A percentile compares a stretch with the other conserved stretches of the same genome.
Conservation (phyloP, 2,113 vertebrate species). For the Elephantulus edwardii region DNA sequence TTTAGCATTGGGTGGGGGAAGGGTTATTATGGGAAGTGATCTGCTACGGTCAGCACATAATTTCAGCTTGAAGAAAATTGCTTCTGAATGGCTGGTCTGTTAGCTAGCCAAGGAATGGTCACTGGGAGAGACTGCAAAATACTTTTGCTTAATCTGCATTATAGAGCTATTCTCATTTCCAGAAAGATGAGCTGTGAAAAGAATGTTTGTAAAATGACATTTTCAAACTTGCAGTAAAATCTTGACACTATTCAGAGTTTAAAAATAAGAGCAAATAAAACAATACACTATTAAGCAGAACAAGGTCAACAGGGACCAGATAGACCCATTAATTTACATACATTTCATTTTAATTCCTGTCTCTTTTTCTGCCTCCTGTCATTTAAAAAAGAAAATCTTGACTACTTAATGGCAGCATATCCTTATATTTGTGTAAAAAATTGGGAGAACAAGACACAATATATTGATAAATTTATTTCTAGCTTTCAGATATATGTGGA, state of each 20-base stretch:
- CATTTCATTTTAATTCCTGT: neutral
- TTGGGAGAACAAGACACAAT: slow-evolving; percentile 18
- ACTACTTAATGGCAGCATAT: neutral
- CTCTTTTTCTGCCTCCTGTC: neutral
- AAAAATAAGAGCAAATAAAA: slow-evolving; percentile 19
- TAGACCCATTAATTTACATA: neutral
- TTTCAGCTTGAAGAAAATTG: slow-evolving; percentile 88
- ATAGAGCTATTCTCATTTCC: slow-evolving; percentile 76
- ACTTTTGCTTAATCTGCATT: slow-evolving; percentile 82
- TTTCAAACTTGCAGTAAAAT: slow-evolving; percentile 68
- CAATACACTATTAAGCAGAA: neutral
- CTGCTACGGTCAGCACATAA: slow-evolving; percentile 88
- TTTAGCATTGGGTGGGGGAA: slow-evolving; percentile 86
- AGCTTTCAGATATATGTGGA: slow-evolving; percentile 9
- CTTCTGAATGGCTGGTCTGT: slow-evolving; percentile 88
- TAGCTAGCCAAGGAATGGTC: slow-evolving; percentile 84
- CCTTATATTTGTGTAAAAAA: slow-evolving; percentile 30
- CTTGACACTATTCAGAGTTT: slow-evolving; percentile 30
- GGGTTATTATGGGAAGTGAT: slow-evolving; percentile 87
- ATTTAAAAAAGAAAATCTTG: neutral
- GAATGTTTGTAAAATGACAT: slow-evolving; percentile 63
- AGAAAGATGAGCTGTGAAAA: slow-evolving; percentile 65
- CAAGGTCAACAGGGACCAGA: neutral
- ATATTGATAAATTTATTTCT: slow-evolving; percentile 5
- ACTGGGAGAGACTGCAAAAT: slow-evolving; percentile 81